Base-by-base conservation (phyloP, 2,888 invertebrate genomes). In the Cetonia aurata region DNA sequence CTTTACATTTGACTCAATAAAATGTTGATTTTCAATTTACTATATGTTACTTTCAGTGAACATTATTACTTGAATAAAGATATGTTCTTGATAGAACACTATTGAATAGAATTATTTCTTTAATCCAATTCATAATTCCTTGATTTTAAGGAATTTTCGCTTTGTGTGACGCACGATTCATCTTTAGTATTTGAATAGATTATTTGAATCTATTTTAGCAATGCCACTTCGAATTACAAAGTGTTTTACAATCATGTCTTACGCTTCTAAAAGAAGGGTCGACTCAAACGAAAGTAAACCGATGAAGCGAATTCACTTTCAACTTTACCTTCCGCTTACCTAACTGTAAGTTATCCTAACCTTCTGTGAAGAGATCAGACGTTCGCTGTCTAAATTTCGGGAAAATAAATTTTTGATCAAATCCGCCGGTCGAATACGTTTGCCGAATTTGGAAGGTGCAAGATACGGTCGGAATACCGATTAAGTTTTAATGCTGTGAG, bases 341-440 rank as follows among this genome's bases (percentile, higher is more conserved):
- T 65, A 25, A 52, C 37, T 65, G 62, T 65, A 65, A 65, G 50
- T 65, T 50, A 65, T 65, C 62, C 37, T 37, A 41, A 50, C 62
- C 50, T 50, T 41, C 62, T 65, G 19, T 65, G 50, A 65, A 65
- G 62, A 65, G 62, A 65, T 65, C 50, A 50, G 17, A 41, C 12
- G 12, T 15, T 52, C 33, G 50, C 50, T 46, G 50, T 65, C 37
- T 10, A 37, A 37, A 37, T 37, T 37, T 8, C 37, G 37, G 9
- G 37, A 37, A 65, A 65, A 65, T 65, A 65, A 65, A 65, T 65
- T 65, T 50, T 65, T 65, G 62, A 65, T 65, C 50, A 65, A 65
- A 65, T 65, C 50, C 62, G 33, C 9, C 62, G 50, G 62, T 37
- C 25, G 12, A 25, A 25, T 12, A 52, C 19, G 52, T 52, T 52